These are phyloP conservation scores for Malacoraja senta DNA, from an alignment of 2,797 vertebrate genomes.

Conservation along the genomic window DNA sequence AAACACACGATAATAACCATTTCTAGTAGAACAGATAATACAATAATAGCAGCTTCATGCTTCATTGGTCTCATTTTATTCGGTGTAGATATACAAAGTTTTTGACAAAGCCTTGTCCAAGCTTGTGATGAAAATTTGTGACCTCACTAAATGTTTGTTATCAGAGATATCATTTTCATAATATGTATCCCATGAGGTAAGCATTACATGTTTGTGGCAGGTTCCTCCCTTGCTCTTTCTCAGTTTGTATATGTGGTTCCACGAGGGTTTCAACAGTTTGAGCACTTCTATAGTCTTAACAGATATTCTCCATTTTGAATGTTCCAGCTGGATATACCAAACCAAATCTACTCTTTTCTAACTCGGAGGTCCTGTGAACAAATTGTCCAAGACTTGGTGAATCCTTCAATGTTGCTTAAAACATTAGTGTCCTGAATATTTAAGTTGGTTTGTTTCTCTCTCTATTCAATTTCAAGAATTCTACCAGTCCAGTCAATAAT, in stretches of 20 bases:
- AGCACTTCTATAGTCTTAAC: too few relatives aligned
- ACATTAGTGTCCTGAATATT: neutral
- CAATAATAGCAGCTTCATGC: neutral
- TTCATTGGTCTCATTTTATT: neutral
- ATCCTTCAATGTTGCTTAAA: neutral
- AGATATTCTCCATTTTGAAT: neutral
- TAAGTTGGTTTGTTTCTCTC: neutral
- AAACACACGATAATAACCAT: neutral
- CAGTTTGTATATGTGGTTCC: neutral
- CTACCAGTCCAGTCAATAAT: neutral
- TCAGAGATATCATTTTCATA: neutral
- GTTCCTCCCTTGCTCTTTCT: neutral
- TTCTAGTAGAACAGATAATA: neutral
- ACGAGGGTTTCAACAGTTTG: neutral
- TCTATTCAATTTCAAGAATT: neutral
- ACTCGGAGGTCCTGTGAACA: neutral
- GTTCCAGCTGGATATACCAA: neutral
- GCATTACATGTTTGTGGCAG: neutral
- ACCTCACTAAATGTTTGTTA: neutral
- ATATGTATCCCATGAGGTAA: neutral
- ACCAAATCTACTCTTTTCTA: neutral
- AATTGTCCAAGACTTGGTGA: neutral
- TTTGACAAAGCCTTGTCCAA: too few relatives aligned
- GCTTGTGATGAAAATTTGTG: neutral
- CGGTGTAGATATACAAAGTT: neutral